A percentile compares a stretch with the other conserved stretches of the same genome.
Evolutionary conservation across 2,113 vertebrate genomes (phyloP).

Genomic region (Mormyrus iriodes): DNA sequence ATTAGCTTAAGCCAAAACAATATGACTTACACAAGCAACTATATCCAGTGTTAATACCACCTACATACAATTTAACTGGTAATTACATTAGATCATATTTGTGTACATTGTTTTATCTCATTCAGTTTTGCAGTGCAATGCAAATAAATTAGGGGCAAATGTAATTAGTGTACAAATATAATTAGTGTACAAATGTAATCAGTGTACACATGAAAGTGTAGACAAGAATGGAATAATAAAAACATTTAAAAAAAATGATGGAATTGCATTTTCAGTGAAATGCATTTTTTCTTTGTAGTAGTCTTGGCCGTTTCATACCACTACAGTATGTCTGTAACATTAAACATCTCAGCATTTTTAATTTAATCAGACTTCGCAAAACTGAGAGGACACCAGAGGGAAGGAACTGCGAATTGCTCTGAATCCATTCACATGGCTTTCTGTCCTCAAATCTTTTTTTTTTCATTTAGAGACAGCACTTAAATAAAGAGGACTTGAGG

Average conservation of each 20-base stretch:
- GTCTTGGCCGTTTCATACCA: background rate
- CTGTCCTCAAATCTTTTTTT: constrained; percentile 43
- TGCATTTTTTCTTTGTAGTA: background rate
- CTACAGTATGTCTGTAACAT: background rate
- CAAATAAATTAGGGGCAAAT: constrained; percentile 76
- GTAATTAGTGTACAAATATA: constrained; percentile 62
- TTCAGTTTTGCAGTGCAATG: constrained; percentile 70
- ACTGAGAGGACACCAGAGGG: constrained; percentile 46
- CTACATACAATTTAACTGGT: constrained; percentile 74
- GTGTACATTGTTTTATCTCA: constrained; percentile 80
- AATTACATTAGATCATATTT: constrained; percentile 74
- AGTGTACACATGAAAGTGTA: constrained; percentile 24
- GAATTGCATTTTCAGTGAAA: background rate
- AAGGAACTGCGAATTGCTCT: constrained; percentile 49
- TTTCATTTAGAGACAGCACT: constrained; percentile 46
- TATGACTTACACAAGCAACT: constrained; percentile 55
- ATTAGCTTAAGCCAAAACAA: constrained; percentile 64
- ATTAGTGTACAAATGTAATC: constrained; percentile 75
- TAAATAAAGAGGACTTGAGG: constrained; percentile 46
- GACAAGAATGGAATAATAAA: constrained; percentile 8
- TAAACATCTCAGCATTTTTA: background rate
- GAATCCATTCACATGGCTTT: constrained; percentile 54
- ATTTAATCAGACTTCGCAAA: constrained; percentile 31
- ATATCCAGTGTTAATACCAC: constrained; percentile 70
- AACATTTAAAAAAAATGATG: constrained; percentile 8